Conservation (phyloP, 2,113 vertebrate species). For the Sylvia atricapilla region DNA sequence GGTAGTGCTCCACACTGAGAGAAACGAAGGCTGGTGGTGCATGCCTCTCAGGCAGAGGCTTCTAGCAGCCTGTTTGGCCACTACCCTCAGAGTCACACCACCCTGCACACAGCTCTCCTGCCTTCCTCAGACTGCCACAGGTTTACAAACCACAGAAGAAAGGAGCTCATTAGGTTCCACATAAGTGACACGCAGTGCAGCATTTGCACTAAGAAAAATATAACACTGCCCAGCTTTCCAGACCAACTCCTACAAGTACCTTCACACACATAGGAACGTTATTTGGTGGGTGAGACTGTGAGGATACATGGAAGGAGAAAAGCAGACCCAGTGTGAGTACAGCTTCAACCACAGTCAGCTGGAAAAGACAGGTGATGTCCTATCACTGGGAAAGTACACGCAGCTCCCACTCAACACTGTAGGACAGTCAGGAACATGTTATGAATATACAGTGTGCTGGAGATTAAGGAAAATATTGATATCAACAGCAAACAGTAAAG, state of each 20-base stretch:
- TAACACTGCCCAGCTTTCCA: fast-evolving
- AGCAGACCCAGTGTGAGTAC: background rate
- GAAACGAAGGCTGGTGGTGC: fast-evolving
- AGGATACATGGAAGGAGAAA: background rate
- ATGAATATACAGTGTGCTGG: background rate
- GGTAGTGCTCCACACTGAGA: background rate
- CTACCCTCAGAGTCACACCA: background rate
- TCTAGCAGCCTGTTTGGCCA: background rate
- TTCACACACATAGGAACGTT: background rate
- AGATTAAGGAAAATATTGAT: background rate
- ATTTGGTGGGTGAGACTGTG: background rate
- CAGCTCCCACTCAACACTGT: background rate
- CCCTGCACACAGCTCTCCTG: fast-evolving
- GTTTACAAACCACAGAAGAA: background rate
- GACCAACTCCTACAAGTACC: background rate
- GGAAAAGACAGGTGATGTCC: background rate
- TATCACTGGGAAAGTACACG: background rate
- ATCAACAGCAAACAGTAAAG: background rate
- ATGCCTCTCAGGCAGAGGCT: background rate
- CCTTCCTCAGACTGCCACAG: background rate
- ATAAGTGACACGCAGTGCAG: fast-evolving
- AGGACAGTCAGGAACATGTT: background rate
- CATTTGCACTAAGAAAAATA: background rate
- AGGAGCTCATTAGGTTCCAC: background rate
- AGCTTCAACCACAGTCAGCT: background rate